phyloP scores from a whole-genome alignment of 1,140 invertebrate genomes.

The Neodiprion virginianus region DNA sequence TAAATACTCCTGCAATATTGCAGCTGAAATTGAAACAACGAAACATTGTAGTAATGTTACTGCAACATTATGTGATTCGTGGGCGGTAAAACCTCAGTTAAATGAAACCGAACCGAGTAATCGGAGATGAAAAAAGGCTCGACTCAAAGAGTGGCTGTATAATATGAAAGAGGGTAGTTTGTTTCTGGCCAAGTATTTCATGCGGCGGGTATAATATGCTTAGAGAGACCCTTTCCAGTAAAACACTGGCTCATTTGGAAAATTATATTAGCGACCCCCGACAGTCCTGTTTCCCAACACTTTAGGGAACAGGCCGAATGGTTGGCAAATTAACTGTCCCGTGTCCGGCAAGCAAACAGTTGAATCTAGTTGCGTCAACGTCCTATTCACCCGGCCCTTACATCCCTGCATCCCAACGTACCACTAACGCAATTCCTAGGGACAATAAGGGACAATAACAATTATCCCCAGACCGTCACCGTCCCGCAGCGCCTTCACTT shows the following conservation, averaged over 20 bases:
- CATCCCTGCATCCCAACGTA: background rate
- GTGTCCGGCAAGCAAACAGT: slow-evolving; percentile 1
- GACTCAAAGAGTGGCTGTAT: no score
- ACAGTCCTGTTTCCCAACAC: background rate
- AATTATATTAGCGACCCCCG: slow-evolving; percentile 2
- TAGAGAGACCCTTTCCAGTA: background rate
- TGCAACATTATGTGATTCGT: no score
- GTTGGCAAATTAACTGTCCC: slow-evolving; percentile 3
- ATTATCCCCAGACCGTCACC: background rate
- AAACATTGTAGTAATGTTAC: no score
- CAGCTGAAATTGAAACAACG: no score
- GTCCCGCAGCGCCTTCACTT: background rate
- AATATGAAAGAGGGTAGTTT: background rate
- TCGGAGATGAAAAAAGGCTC: background rate
- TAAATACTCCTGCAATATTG: no score
- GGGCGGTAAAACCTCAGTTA: no score
- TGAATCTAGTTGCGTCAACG: slow-evolving; percentile 7
- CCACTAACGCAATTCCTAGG: slow-evolving; percentile 6
- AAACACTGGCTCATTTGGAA: slow-evolving; percentile 1
- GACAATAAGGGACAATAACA: slow-evolving; percentile 7
- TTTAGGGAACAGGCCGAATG: background rate
- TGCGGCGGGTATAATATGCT: background rate
- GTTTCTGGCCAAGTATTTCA: background rate
- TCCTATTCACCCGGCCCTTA: background rate
- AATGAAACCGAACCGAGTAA: background rate